Conservation (phyloP, 2,113 vertebrate genomes). For the Lagenorhynchus albirostris region DNA sequence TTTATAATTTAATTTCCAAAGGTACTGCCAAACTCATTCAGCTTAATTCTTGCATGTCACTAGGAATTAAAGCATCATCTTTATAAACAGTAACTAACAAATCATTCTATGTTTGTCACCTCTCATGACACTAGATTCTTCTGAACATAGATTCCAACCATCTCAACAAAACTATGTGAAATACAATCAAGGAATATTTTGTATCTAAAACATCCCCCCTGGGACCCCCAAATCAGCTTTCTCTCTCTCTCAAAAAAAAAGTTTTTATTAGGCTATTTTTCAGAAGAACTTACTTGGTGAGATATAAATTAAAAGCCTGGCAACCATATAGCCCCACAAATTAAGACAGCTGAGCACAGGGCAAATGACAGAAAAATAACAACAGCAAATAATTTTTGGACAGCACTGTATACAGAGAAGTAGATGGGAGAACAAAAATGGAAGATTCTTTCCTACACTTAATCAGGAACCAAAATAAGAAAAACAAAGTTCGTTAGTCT, state of each 20-base stretch:
- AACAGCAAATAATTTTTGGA: not conserved
- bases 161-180: not conserved
- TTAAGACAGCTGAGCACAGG: not conserved
- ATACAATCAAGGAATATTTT: not conserved
- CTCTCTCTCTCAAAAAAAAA: not conserved
- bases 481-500: not conserved
- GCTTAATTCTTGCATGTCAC: not conserved
- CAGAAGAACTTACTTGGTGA: not conserved
- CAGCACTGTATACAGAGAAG: not conserved
- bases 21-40: not conserved
- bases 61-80: not conserved
- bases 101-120: not conserved
- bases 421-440: not conserved
- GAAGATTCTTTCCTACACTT: not conserved
- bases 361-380: not conserved
- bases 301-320: not conserved
- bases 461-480: not conserved
- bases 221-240: not conserved
- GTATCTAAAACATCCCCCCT: not conserved
- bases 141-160: not conserved
- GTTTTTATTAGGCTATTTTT: not conserved
- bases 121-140: not conserved
- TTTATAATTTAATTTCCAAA: not conserved
- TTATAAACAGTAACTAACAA: not conserved
- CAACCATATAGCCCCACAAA: not conserved